Percentiles rank a stretch among this genome's conserved stretches.
These are phyloP conservation scores for Balanococcus diminutus DNA, from an alignment of 2,888 invertebrate genomes.

Conservation along the genomic window DNA sequence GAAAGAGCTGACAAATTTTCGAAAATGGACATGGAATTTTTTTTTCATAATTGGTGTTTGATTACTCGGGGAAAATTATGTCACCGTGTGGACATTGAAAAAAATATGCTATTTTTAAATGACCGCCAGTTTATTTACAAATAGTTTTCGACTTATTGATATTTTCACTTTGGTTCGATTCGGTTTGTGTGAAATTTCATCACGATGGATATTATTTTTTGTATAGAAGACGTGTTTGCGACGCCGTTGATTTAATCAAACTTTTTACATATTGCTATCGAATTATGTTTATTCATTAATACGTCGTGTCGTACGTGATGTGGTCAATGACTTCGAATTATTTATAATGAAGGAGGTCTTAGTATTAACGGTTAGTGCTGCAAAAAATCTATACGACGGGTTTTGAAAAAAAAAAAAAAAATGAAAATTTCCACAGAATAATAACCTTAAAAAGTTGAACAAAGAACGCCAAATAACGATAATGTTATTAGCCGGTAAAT, in stretches of 20 bases:
- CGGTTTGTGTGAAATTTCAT: background rate
- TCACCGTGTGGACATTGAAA: background rate
- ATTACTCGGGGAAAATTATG: background rate
- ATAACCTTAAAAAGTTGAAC: too few relatives aligned
- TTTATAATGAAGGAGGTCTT: background rate
- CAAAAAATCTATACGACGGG: background rate
- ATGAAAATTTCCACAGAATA: too few relatives aligned
- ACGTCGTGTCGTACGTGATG: background rate
- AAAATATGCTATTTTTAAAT: background rate
- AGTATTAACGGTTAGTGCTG: background rate
- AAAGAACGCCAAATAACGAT: too few relatives aligned
- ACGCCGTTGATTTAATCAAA: background rate
- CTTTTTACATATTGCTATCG: background rate
- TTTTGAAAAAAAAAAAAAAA: background rate
- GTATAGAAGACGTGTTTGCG: background rate
- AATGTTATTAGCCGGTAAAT: too few relatives aligned
- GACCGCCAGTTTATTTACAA: background rate
- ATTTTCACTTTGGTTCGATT: background rate
- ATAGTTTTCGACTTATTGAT: background rate
- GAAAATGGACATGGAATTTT: background rate
- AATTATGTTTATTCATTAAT: conserved; percentile 3
- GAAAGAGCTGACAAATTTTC: background rate
- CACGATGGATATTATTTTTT: background rate
- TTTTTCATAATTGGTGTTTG: too few relatives aligned
- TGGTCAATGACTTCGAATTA: background rate